These are phyloP conservation scores for Drosophila takahashii DNA, from an alignment of 1,140 invertebrate species.

Conservation along the genomic window DNA sequence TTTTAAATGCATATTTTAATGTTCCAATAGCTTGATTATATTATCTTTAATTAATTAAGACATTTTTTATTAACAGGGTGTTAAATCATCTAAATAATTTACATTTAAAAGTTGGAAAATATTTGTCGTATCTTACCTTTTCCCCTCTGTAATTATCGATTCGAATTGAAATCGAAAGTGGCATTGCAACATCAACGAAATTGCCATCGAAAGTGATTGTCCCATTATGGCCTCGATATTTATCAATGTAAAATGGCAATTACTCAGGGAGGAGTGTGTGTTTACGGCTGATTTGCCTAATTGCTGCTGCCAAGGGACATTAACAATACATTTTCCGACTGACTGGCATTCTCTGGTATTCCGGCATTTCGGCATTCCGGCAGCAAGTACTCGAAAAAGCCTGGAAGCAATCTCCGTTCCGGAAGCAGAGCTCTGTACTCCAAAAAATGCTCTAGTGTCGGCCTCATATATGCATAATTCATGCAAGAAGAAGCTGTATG, in stretches of 20 bases:
- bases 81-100: no score
- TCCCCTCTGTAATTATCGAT: background rate
- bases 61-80: no score
- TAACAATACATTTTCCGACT: slow-evolving; percentile 27
- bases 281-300: slow-evolving; percentile 33
- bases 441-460: slow-evolving; percentile 14
- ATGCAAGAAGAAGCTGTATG: slow-evolving; percentile 9
- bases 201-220: slow-evolving; percentile 22
- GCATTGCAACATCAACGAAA: background rate
- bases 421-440: background rate
- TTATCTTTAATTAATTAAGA: no score
- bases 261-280: slow-evolving; percentile 20
- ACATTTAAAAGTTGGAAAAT: no score
- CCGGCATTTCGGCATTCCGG: background rate
- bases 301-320: slow-evolving; percentile 32
- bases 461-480: slow-evolving; percentile 51
- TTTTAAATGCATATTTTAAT: no score
- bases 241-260: slow-evolving; percentile 30
- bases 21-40: no score
- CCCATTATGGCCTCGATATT: slow-evolving; percentile 16
- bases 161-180: background rate
- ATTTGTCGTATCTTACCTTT: background rate
- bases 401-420: slow-evolving; percentile 14
- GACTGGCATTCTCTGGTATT: slow-evolving; percentile 12
- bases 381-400: background rate